A percentile compares a stretch with the other conserved stretches of the same genome.
phyloP scores from a whole-genome alignment of 2,888 invertebrate species.

The Diaphora mendica region DNA sequence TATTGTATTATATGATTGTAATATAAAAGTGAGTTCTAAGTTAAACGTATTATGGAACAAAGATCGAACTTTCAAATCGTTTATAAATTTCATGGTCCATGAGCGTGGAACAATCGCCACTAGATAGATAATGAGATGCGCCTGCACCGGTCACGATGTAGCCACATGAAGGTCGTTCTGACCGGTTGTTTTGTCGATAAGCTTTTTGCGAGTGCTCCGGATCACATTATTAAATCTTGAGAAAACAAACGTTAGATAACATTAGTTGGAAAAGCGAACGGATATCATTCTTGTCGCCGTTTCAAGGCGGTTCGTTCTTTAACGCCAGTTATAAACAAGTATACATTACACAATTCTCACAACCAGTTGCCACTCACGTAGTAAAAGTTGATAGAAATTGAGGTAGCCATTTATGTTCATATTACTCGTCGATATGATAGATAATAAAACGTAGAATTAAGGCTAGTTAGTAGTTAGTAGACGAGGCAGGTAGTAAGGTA shows the following conservation, averaged over 20 bases:
- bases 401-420: slow-evolving; percentile 63
- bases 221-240: slow-evolving; percentile 49
- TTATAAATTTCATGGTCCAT: slow-evolving; percentile 61
- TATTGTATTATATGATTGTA: slow-evolving; percentile 12
- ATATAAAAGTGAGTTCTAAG: slow-evolving; percentile 19
- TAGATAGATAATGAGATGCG: slow-evolving; percentile 54
- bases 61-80: slow-evolving; percentile 51
- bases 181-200: slow-evolving; percentile 50
- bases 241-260: slow-evolving; percentile 71
- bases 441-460: slow-evolving; percentile 61
- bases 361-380: slow-evolving; percentile 64
- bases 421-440: slow-evolving; percentile 44
- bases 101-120: slow-evolving; percentile 57
- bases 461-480: slow-evolving; percentile 61
- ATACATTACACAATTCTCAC: slow-evolving; percentile 79
- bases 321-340: slow-evolving; percentile 69
- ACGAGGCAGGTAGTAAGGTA: slow-evolving; percentile 81
- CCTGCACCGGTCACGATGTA: slow-evolving; percentile 48
- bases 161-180: slow-evolving; percentile 61
- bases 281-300: slow-evolving; percentile 73
- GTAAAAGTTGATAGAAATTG: slow-evolving; percentile 78
- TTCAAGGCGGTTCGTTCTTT: slow-evolving; percentile 82
- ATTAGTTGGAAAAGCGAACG: slow-evolving; percentile 75
- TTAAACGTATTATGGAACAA: slow-evolving; percentile 48
- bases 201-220: slow-evolving; percentile 60